phyloP scores from a whole-genome alignment of 1,140 invertebrate genomes.

The Rhopalosiphum maidis region DNA sequence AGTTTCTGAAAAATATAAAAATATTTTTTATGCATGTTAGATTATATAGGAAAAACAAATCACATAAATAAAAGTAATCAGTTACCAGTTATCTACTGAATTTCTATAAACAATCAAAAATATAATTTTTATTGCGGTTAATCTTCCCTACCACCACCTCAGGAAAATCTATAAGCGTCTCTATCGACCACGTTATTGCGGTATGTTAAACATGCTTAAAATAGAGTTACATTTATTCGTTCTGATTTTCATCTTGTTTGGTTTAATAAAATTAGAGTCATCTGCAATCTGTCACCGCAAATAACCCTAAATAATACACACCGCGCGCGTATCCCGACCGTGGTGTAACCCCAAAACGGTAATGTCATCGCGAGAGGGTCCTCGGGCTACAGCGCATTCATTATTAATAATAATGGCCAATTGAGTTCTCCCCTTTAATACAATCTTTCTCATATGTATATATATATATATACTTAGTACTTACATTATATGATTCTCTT shows the following conservation, averaged over 20 bases:
- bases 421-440: slow-evolving; percentile 36
- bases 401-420: slow-evolving; percentile 42
- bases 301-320: not conserved
- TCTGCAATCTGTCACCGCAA: slow-evolving; percentile 35
- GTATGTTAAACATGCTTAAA: slow-evolving; percentile 6
- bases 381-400: not conserved
- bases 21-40: not conserved
- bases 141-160: no score
- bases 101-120: not conserved
- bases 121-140: not conserved
- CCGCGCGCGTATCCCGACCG: not conserved
- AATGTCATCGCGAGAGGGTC: not conserved
- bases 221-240: not conserved
- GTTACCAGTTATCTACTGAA: not conserved
- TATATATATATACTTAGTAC: not conserved
- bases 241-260: not conserved
- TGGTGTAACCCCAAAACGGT: not conserved
- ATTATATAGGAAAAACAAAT: not conserved
- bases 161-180: not conserved
- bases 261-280: slow-evolving; percentile 8
- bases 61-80: not conserved
- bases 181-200: not conserved
- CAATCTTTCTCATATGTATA: not conserved
- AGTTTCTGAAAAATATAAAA: not conserved
- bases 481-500: slow-evolving; percentile 11